Conservation (phyloP, 2,797 vertebrate genomes). For the Danio tinwini region DNA sequence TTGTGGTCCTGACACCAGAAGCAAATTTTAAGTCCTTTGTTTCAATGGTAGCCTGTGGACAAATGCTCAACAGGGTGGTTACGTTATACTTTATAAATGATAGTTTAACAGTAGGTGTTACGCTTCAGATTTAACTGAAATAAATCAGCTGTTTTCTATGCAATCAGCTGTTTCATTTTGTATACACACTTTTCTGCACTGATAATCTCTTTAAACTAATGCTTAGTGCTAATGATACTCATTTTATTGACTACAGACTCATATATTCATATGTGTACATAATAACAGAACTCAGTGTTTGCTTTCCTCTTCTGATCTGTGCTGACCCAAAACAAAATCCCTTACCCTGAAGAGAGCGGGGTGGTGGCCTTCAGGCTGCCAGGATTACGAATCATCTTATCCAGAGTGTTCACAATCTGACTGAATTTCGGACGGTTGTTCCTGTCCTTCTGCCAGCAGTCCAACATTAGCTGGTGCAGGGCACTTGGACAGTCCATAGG, state of each 20-base stretch:
- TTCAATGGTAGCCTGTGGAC: too few relatives aligned
- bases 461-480: constrained; percentile 94
- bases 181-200: neutral
- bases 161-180: too few relatives aligned
- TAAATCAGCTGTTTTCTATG: too few relatives aligned
- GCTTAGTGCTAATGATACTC: neutral
- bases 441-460: constrained; percentile 97
- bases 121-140: too few relatives aligned
- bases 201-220: neutral
- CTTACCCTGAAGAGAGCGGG: constrained; percentile 90
- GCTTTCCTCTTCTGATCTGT: neutral
- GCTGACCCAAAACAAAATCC: neutral
- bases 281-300: neutral
- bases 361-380: constrained; percentile 93
- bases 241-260: neutral
- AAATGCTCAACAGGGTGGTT: too few relatives aligned
- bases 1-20: too few relatives aligned
- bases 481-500: constrained; percentile 96
- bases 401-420: constrained; percentile 93
- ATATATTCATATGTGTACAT: neutral
- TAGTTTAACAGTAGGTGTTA: too few relatives aligned
- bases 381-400: constrained; percentile 98
- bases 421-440: constrained; percentile 94
- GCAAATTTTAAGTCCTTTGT: too few relatives aligned
- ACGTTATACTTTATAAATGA: too few relatives aligned